Base-by-base conservation (phyloP, 2,797 vertebrate species). In the Etheostoma perlongum region DNA sequence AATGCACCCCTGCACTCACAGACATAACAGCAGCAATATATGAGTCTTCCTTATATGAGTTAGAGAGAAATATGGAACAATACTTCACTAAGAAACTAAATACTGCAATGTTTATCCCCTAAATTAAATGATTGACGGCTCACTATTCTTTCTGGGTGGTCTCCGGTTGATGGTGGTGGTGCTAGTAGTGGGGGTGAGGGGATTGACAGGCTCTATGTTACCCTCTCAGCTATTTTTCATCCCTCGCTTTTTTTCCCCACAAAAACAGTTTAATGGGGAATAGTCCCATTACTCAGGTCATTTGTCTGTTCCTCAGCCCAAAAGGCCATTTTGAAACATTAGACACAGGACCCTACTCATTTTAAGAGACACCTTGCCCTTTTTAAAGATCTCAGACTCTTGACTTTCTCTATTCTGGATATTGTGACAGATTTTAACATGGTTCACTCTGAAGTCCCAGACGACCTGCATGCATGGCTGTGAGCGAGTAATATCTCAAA, bases 71-170 rank as follows among this genome's bases (percentile, higher is more conserved):
- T 74, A 71, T 46, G 27, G 33, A 60, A 70, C n/a, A 6, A 53
- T 72, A 51, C 71, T 62, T 58, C 42, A 71, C 59, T 4, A 55
- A 72, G 87, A 88, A 88, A 91, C 79, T 66, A 82, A 88, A 87
- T 69, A 68, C 78, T 76, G 72, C 74, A 19, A 30, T 87, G 85
- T 89, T 90, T 88, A 86, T 62, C 57, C 69, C 16, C 53, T 47
- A 53, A 79, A 81, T 78, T 73, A 74, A 57, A 83, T 94, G 94
- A 95, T 60, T 94, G 93, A 90, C 94, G 92, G 88, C 83, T 79
- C 74, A 62, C 79, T 82, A 4, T 64, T 87, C 81, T 74, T 47
- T 78, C 85, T 93, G 93, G 94, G 93, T 95, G 94, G 94, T 95
- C 93, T 81, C 61, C 3, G 44, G 58, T 68, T 61, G 30, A 67